Percentiles rank a stretch among this genome's conserved stretches.
Evolutionary conservation across 2,113 vertebrate species (phyloP).

Genomic region (Semnornis frantzii): DNA sequence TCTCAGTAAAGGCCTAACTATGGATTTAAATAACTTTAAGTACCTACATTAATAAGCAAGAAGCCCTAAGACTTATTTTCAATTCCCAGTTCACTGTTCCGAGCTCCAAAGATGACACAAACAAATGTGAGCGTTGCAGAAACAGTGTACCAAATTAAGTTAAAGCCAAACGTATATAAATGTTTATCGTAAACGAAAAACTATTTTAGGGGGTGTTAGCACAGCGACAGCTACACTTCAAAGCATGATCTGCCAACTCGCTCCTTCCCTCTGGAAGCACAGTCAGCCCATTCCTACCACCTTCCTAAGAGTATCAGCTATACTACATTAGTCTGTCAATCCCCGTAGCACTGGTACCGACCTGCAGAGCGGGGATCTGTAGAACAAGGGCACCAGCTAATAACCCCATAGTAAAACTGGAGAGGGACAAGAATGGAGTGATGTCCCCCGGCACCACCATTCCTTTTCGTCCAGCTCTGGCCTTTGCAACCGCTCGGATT

Average conservation of each 20-base stretch:
- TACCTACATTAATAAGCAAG: neutral
- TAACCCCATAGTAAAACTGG: neutral
- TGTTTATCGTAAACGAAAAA: neutral
- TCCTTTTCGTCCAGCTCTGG: neutral
- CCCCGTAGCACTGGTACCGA: neutral
- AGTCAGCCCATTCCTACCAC: neutral
- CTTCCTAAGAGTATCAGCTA: accelerated
- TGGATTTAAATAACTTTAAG: neutral
- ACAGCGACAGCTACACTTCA: neutral
- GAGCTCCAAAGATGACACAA: neutral
- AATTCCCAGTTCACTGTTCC: neutral
- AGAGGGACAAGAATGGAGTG: accelerated
- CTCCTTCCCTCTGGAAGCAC: neutral
- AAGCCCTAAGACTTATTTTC: neutral
- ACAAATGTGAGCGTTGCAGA: neutral
- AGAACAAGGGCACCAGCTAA: neutral
- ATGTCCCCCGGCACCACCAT: neutral
- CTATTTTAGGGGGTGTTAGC: neutral
- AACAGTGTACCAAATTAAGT: neutral
- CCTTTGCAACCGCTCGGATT: neutral
- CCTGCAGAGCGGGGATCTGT: neutral
- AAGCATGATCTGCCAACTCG: neutral
- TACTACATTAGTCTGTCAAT: accelerated
- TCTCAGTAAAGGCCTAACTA: constrained; percentile 6
- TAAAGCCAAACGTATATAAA: neutral